Percentiles rank a stretch among this genome's conserved stretches.
Conservation (phyloP, 2,797 vertebrate species). For the Pseudomugil tenellus region DNA sequence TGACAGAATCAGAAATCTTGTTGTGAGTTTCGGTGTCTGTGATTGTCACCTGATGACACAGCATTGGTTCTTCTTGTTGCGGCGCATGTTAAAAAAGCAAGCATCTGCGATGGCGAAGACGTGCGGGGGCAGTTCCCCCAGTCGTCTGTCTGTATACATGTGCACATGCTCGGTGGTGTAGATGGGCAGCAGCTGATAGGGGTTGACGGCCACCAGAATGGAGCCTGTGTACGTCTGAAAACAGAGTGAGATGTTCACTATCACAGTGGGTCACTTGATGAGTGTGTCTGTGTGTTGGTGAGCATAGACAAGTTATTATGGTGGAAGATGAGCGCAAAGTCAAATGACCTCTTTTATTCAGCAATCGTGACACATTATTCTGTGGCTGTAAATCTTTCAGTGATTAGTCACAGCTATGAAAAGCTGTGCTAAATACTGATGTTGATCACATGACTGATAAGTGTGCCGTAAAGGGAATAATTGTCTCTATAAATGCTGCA, state of each 20-base stretch:
- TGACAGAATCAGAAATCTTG: not conserved
- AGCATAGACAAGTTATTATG: conserved; percentile 36
- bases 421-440: not conserved
- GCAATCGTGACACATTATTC: not conserved
- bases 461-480: not conserved
- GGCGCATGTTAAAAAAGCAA: conserved; percentile 96
- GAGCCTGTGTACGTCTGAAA: conserved; percentile 94
- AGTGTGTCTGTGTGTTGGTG: conserved; percentile 2
- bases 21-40: not conserved
- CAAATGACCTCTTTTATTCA: conserved; percentile 8
- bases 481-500: not conserved
- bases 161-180: conserved; percentile 91
- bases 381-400: conserved; percentile 5
- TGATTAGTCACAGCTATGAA: conserved; percentile 10
- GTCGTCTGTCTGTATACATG: conserved; percentile 86
- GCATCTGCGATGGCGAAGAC: conserved; percentile 94
- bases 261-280: conserved; percentile 23
- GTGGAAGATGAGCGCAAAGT: not conserved
- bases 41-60: conserved; percentile 92
- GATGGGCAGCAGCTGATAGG: conserved; percentile 93
- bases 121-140: conserved; percentile 93
- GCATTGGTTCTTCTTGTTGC: conserved; percentile 89
- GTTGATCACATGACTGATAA: not conserved
- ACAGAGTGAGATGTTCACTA: conserved; percentile 40
- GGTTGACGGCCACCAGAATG: conserved; percentile 96